Conservation (phyloP, 2,888 invertebrate genomes). For the Scrobipalpa costella region DNA sequence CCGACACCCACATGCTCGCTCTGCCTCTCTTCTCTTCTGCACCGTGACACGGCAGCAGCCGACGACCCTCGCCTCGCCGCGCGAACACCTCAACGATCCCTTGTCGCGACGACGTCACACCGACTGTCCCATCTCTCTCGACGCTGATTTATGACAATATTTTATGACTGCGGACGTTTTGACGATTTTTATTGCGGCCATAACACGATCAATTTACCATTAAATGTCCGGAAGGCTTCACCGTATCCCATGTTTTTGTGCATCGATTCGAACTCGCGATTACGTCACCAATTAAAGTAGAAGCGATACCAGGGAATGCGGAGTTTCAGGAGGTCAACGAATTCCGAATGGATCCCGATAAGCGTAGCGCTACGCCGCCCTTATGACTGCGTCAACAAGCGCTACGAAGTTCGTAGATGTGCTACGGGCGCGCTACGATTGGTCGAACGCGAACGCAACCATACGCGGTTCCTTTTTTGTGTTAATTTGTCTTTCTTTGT, state of each 20-base stretch:
- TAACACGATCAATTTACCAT: conserved; percentile 37
- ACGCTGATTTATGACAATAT: conserved; percentile 33
- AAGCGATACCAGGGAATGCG: conserved; percentile 43
- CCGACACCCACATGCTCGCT: conserved; percentile 40
- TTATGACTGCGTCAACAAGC: conserved; percentile 63
- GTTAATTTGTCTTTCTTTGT: conserved; percentile 52
- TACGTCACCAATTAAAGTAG: conserved; percentile 24
- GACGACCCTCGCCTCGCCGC: conserved; percentile 14
- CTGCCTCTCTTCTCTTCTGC: conserved; percentile 42
- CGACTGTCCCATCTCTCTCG: conserved; percentile 28
- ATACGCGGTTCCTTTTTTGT: conserved; percentile 40
- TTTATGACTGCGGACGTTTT: conserved; percentile 51
- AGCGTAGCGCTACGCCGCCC: conserved; percentile 66
- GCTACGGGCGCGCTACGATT: conserved; percentile 64
- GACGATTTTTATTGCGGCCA: conserved; percentile 46
- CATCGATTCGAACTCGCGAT: conserved; percentile 19
- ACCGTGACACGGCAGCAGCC: conserved; percentile 33
- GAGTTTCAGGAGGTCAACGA: conserved; percentile 62
- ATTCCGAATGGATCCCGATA: conserved; percentile 51
- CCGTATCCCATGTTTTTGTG: conserved; percentile 25
- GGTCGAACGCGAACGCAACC: conserved; percentile 43
- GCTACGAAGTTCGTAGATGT: conserved; percentile 72
- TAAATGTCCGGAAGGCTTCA: conserved; percentile 29
- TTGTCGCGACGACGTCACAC: conserved; percentile 35
- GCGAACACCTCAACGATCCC: conserved; percentile 17